A percentile compares a stretch with the other conserved stretches of the same genome.
phyloP scores from a whole-genome alignment of 2,888 invertebrate genomes.

The Perithous albicinctus region DNA sequence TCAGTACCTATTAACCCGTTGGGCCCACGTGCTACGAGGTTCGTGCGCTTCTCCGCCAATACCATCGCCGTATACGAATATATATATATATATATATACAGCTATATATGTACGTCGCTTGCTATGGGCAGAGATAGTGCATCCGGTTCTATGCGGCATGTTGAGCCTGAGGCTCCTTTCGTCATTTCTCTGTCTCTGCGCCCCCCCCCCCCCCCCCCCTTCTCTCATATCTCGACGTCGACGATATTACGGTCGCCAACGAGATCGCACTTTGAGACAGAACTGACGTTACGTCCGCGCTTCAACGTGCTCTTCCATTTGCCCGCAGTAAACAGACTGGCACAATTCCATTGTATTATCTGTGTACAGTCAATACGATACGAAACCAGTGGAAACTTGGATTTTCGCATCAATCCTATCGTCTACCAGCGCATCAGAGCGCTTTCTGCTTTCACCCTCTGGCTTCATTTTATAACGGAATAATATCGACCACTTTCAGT shows the following conservation, averaged over 20 bases:
- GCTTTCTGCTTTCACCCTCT: not conserved
- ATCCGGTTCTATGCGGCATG: slow-evolving; percentile 33
- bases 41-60: slow-evolving; percentile 37
- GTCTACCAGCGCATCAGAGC: not conserved
- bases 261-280: slow-evolving; percentile 42
- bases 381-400: not conserved
- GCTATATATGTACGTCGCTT: slow-evolving; percentile 7
- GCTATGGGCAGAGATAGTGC: slow-evolving; percentile 16
- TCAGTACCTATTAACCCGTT: slow-evolving; percentile 65
- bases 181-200: slow-evolving; percentile 33
- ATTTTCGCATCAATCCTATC: slow-evolving; percentile 6
- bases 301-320: slow-evolving; percentile 12
- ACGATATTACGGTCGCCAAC: slow-evolving; percentile 44
- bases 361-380: slow-evolving; percentile 4
- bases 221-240: slow-evolving; percentile 28
- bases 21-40: slow-evolving; percentile 51
- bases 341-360: slow-evolving; percentile 25
- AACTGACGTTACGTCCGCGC: slow-evolving; percentile 38
- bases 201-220: too few relatives aligned
- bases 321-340: slow-evolving; percentile 24
- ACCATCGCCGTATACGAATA: slow-evolving; percentile 12
- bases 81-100: slow-evolving; percentile 8
- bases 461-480: not conserved
- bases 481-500: not conserved
- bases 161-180: slow-evolving; percentile 55